Percentiles rank a stretch among this genome's conserved stretches.
Conservation (phyloP, 2,797 vertebrate species). For the Eospalax fontanierii region DNA sequence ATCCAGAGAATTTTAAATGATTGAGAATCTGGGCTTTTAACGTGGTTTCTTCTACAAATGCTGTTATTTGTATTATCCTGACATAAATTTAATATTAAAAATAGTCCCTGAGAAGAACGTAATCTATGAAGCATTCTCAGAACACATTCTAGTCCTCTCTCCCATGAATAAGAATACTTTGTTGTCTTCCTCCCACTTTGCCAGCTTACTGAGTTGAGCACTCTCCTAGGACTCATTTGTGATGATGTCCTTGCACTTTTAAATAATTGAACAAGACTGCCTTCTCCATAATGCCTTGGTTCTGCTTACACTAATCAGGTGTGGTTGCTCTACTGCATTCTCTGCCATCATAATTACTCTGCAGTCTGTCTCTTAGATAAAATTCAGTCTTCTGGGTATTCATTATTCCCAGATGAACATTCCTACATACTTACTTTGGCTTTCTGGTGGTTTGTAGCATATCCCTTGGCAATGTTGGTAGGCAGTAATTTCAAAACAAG, state of each 20-base stretch:
- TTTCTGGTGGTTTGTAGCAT: background rate
- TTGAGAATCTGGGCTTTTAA: slow-evolving; percentile 34
- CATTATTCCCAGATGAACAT: background rate
- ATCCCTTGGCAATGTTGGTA: background rate
- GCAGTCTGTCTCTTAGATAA: slow-evolving; percentile 12
- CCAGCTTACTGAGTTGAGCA: background rate
- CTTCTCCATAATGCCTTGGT: background rate
- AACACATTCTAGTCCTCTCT: background rate
- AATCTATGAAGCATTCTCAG: background rate
- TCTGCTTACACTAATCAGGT: slow-evolving; percentile 13
- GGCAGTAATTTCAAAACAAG: slow-evolving; percentile 46
- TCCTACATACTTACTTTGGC: background rate
- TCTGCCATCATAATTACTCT: background rate
- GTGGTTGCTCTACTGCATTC: background rate
- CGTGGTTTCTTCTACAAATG: background rate
- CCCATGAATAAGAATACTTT: background rate
- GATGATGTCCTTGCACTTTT: slow-evolving; percentile 38
- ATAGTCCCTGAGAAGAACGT: background rate
- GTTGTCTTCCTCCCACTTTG: background rate
- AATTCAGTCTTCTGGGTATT: background rate
- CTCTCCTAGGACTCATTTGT: slow-evolving; percentile 28
- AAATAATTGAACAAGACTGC: slow-evolving; percentile 40
- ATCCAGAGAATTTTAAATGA: background rate
- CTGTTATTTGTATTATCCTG: slow-evolving; percentile 13
- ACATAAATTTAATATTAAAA: slow-evolving; percentile 19